Percentiles rank a stretch among this genome's conserved stretches.
phyloP scores from a whole-genome alignment of 1,140 invertebrate species.

The Ceratina australensis region DNA sequence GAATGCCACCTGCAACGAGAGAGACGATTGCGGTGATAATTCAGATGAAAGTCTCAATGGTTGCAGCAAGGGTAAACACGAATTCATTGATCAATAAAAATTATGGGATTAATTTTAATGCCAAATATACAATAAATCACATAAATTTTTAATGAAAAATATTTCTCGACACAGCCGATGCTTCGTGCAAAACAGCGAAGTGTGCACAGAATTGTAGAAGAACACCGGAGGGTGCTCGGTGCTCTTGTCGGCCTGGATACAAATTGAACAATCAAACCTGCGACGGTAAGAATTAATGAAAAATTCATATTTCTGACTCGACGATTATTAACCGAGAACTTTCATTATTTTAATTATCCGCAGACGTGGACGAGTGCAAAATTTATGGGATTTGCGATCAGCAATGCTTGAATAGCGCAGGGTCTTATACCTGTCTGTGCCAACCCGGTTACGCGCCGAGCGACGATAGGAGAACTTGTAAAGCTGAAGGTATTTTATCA shows the following conservation, averaged over 20 bases:
- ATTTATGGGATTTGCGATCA: conserved; percentile 90
- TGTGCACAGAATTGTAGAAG: conserved; percentile 60
- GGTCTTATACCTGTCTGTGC: conserved; percentile 90
- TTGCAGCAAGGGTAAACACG: conserved; percentile 79
- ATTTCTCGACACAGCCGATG: conserved; percentile 40
- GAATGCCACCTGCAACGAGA: conserved; percentile 85
- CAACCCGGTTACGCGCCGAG: conserved; percentile 86
- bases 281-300: conserved; percentile 82
- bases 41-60: conserved; percentile 84
- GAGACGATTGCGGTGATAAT: conserved; percentile 87
- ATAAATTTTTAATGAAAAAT: too few species aligned
- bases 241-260: conserved; percentile 87
- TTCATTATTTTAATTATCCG: conserved; percentile 8
- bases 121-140: too few species aligned
- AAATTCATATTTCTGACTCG: too few species aligned
- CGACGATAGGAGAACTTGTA: conserved; percentile 86
- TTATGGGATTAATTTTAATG: too few species aligned
- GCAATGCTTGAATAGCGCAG: conserved; percentile 87
- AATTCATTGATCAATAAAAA: too few species aligned
- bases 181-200: conserved; percentile 26
- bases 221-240: conserved; percentile 85
- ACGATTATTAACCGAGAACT: too few species aligned
- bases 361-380: conserved; percentile 92
- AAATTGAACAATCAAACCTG: conserved; percentile 86
- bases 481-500: conserved; percentile 78